Percentiles rank a stretch among this genome's conserved stretches.
phyloP scores from a whole-genome alignment of 2,888 invertebrate species.

The Sesia bembeciformis region DNA sequence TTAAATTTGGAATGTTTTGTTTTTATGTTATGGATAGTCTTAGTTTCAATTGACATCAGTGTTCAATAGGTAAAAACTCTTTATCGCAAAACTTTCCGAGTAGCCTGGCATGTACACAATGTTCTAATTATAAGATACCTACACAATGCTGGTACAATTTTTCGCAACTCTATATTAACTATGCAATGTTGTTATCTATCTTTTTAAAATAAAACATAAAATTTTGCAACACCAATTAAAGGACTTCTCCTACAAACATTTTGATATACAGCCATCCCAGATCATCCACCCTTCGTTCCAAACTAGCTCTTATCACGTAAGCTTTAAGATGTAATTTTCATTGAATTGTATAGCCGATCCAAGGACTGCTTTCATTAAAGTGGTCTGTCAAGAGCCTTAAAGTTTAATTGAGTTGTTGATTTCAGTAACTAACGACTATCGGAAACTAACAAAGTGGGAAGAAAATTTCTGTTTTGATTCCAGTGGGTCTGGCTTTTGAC shows the following conservation, averaged over 20 bases:
- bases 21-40: too few relatives aligned
- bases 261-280: neutral
- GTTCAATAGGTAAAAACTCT: too few relatives aligned
- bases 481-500: neutral
- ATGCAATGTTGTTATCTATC: too few relatives aligned
- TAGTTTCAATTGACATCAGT: too few relatives aligned
- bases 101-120: too few relatives aligned
- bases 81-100: too few relatives aligned
- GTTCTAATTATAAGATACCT: too few relatives aligned
- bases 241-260: neutral
- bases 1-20: too few relatives aligned
- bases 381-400: constrained; percentile 44
- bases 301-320: neutral
- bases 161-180: too few relatives aligned
- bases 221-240: neutral
- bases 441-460: constrained; percentile 39
- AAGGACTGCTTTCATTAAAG: constrained; percentile 32
- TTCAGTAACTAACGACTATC: constrained; percentile 45
- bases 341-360: constrained; percentile 1
- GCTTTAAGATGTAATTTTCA: neutral
- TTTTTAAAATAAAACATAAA: too few relatives aligned
- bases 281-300: neutral
- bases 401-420: constrained; percentile 64
- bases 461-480: constrained; percentile 24
- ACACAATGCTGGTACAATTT: too few relatives aligned